phyloP scores from a whole-genome alignment of 2,888 invertebrate species.

The Pyrochroa serraticornis region DNA sequence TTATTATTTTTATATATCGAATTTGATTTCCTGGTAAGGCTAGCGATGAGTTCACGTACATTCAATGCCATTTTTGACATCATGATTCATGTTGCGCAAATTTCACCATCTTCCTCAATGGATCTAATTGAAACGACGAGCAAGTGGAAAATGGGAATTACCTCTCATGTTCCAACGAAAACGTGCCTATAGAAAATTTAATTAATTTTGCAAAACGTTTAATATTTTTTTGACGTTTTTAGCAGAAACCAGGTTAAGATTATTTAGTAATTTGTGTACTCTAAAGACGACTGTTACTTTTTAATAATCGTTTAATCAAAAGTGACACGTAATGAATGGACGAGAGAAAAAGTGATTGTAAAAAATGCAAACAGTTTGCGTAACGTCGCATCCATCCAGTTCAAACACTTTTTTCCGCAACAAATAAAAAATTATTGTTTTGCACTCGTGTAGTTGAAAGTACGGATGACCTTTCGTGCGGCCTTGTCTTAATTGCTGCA shows the following conservation, averaged over 20 bases:
- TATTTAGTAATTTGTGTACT: background rate
- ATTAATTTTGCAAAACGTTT: background rate
- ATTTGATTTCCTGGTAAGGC: conserved; percentile 3
- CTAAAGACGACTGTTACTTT: conserved; percentile 1
- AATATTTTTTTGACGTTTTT: background rate
- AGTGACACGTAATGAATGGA: conserved; percentile 4
- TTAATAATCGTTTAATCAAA: background rate
- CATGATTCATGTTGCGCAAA: conserved; percentile 6
- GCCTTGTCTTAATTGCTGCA: conserved; percentile 51
- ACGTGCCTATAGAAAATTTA: background rate
- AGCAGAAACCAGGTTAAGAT: background rate
- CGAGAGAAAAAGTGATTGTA: conserved; percentile 10
- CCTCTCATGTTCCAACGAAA: background rate
- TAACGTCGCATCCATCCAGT: background rate
- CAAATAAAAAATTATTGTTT: background rate
- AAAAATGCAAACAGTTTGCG: conserved; percentile 9
- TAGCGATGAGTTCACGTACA: background rate
- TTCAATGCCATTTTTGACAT: conserved; percentile 10
- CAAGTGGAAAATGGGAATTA: background rate
- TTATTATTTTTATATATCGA: conserved; percentile 1
- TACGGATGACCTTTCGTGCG: conserved; percentile 43
- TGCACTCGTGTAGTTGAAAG: conserved; percentile 26
- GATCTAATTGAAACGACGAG: conserved; percentile 4
- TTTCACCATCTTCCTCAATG: background rate
- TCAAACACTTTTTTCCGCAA: background rate